A percentile compares a stretch with the other conserved stretches of the same genome.
phyloP scores from a whole-genome alignment of 2,113 vertebrate species.

The Coracopsis vasa region DNA sequence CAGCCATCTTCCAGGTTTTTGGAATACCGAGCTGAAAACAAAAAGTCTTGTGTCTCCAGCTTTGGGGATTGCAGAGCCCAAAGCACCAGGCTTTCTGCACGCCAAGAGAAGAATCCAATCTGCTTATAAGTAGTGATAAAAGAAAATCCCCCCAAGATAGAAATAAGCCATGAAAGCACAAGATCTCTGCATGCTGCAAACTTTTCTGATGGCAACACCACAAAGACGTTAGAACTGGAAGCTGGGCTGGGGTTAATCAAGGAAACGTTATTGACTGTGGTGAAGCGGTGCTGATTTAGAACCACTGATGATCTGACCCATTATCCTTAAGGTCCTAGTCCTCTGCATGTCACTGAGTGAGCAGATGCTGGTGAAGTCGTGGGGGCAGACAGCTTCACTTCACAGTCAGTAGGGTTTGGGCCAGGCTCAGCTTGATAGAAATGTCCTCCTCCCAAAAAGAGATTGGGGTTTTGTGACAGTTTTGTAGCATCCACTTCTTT shows the following conservation, averaged over 20 bases:
- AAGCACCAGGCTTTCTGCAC: background rate
- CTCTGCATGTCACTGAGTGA: background rate
- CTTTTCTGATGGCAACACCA: background rate
- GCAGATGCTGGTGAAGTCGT: background rate
- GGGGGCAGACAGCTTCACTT: background rate
- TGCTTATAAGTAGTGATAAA: background rate
- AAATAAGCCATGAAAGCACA: background rate
- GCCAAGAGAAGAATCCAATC: background rate
- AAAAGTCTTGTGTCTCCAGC: slow-evolving; percentile 48
- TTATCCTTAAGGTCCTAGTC: background rate
- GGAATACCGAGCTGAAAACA: slow-evolving; percentile 55
- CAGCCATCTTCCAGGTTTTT: slow-evolving; percentile 54
- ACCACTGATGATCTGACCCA: background rate
- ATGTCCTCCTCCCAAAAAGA: background rate
- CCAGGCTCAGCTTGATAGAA: background rate
- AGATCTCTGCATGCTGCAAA: background rate
- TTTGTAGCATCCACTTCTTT: background rate
- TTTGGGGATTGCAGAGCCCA: slow-evolving; percentile 24
- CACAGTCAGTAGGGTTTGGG: background rate
- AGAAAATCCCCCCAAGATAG: slow-evolving; percentile 21
- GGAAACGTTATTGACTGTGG: background rate
- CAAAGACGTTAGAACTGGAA: background rate
- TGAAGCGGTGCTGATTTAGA: background rate
- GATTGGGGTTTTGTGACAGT: background rate
- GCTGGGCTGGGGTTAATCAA: background rate